Evolutionary conservation across 2,888 invertebrate genomes (phyloP), one percentile per base, ranked within the genome.

Genomic region (Spodoptera picta): DNA sequence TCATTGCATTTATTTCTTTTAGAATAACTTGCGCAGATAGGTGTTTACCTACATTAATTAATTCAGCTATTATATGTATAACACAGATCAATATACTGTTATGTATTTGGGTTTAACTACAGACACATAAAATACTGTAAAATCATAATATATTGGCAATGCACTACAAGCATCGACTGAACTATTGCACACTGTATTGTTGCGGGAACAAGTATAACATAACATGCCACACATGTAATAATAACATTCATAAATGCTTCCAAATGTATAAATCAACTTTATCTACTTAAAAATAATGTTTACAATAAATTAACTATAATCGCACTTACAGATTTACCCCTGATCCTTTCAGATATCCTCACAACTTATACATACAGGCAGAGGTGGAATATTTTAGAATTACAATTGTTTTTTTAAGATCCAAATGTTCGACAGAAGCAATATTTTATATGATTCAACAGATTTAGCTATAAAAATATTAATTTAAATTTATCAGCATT

Each of bases 241-340:
- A 64, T 44, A 64, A 73, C 67, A 82, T 79, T 77, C 77, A 83
- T 83, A 88, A 87, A 87, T 85, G 86, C 86, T 81, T 86, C 85
- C 86, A 88, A 87, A 87, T 82, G 80, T 81, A 80, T 72, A 72
- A 77, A 73, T 77, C 77, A 73, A 84, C 82, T 84, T 84, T 83
- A 77, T 79, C 84, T 86, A 89, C 86, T 86, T 87, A 88, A 82
- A 74, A 69, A 63, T 75, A 64, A 82, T 75, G 79, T 75, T 71
- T 71, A 77, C 75, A 73, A 75, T 72, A 78, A 82, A 84, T 83
- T 83, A 82, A 71, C 61, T 73, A 66, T 66, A 63, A 60, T 59
- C 41, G 65, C 70, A 73, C 72, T 53, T 68, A 65, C 45, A 63
- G 53, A 72, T 67, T 67, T 72, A 82, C 71, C 73, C 53, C 57